phyloP scores from a whole-genome alignment of 2,113 vertebrate species.

The Gallinago undulata region DNA sequence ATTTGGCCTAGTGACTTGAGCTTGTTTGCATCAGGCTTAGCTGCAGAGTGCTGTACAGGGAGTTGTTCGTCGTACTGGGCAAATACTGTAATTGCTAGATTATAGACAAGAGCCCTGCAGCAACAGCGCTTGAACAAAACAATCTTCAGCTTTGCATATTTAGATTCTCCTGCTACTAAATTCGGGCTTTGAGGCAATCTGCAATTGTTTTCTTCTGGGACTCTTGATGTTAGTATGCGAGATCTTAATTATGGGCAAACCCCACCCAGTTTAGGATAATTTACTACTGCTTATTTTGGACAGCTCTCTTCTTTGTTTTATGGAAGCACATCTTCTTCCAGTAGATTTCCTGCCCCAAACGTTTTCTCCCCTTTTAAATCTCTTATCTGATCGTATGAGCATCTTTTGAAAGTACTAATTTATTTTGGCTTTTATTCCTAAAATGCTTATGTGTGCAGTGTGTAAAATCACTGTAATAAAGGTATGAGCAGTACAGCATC shows the following conservation, averaged over 20 bases:
- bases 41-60: background rate
- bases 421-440: background rate
- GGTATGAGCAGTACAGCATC: background rate
- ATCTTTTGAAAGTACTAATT: background rate
- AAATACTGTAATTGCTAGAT: constrained; percentile 47
- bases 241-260: background rate
- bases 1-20: background rate
- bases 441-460: background rate
- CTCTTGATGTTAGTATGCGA: background rate
- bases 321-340: background rate
- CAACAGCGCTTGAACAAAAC: background rate
- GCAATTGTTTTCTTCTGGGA: background rate
- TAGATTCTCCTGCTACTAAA: background rate
- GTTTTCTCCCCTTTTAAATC: background rate
- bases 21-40: constrained; percentile 2
- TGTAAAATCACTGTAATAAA: background rate
- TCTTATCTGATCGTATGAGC: background rate
- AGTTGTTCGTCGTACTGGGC: background rate
- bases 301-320: background rate
- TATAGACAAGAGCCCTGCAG: constrained; percentile 27
- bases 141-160: constrained; percentile 9
- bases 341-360: background rate
- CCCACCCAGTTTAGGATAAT: background rate
- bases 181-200: background rate
- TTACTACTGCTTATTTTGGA: background rate